A percentile compares a stretch with the other conserved stretches of the same genome.
These are phyloP conservation scores for Plecturocebus donacophilus DNA, from an alignment of 2,113 vertebrate genomes.

Conservation along the genomic window DNA sequence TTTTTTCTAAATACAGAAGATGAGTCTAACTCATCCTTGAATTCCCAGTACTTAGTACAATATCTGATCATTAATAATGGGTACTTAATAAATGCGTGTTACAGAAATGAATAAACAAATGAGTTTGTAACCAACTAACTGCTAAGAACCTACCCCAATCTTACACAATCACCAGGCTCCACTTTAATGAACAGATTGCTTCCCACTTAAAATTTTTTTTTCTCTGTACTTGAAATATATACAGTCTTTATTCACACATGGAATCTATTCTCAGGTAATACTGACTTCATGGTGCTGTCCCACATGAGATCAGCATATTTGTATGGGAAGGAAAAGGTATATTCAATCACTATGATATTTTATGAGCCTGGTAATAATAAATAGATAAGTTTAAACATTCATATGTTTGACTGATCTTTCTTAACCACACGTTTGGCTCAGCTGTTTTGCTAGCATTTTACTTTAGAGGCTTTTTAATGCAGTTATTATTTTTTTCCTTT, in stretches of 20 bases:
- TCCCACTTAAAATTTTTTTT: not conserved
- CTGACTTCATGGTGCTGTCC: conserved; percentile 16
- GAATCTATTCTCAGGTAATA: conserved; percentile 20
- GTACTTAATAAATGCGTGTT: not conserved
- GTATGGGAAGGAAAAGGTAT: not conserved
- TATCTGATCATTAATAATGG: not conserved
- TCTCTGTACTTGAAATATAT: not conserved
- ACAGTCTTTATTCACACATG: conserved; percentile 1
- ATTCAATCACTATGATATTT: conserved; percentile 48
- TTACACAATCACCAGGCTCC: not conserved
- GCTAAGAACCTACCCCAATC: not conserved
- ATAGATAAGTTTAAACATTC: conserved; percentile 45
- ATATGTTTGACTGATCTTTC: conserved; percentile 51
- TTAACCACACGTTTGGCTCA: conserved; percentile 49
- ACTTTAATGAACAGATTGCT: not conserved
- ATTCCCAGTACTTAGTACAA: not conserved
- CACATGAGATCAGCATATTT: conserved; percentile 10
- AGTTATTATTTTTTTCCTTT: conserved; percentile 45
- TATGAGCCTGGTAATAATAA: conserved; percentile 46
- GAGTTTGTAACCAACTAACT: not conserved
- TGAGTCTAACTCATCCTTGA: not conserved
- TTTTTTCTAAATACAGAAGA: not conserved
- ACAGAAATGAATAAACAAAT: not conserved
- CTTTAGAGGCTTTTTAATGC: conserved; percentile 49
- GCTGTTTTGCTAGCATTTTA: conserved; percentile 37